Evolutionary conservation across 2,888 invertebrate genomes (phyloP).

Genomic region (Zhengitettix transpicula): DNA sequence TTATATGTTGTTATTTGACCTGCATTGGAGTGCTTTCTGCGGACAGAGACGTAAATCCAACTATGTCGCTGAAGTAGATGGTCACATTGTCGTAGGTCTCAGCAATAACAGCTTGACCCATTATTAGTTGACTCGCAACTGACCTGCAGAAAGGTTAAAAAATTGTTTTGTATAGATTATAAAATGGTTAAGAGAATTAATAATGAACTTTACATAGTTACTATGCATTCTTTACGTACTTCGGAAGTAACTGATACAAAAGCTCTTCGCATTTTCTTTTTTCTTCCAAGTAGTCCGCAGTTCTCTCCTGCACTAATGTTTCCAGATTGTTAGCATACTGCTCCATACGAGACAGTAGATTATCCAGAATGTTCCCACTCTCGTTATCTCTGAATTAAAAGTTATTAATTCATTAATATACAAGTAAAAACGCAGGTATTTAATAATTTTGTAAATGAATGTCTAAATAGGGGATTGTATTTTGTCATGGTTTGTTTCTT

Average conservation of each 20-base stretch:
- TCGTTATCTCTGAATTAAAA: slow-evolving; percentile 56
- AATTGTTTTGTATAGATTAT: not conserved
- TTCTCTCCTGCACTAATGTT: slow-evolving; percentile 85
- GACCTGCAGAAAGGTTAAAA: slow-evolving; percentile 33
- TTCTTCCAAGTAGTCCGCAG: slow-evolving; percentile 93
- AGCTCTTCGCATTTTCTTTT: slow-evolving; percentile 96
- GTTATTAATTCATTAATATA: no score
- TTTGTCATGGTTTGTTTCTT: no score
- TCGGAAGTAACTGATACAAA: slow-evolving; percentile 88
- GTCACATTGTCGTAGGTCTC: slow-evolving; percentile 51
- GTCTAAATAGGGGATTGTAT: no score
- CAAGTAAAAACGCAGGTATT: no score
- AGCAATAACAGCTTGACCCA: slow-evolving; percentile 75
- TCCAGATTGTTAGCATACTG: slow-evolving; percentile 98
- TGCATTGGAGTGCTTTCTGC: slow-evolving; percentile 31
- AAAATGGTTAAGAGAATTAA: not conserved
- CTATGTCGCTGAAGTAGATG: slow-evolving; percentile 95
- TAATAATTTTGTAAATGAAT: no score
- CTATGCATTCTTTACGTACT: slow-evolving; percentile 45
- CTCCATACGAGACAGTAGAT: slow-evolving; percentile 92
- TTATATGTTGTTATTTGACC: slow-evolving; percentile 14
- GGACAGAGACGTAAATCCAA: slow-evolving; percentile 53
- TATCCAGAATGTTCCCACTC: slow-evolving; percentile 87
- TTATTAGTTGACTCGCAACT: slow-evolving; percentile 81
- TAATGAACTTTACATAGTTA: no score